Percentiles rank a stretch among this genome's conserved stretches.
phyloP scores from a whole-genome alignment of 2,888 invertebrate species.

The Biston stratarius region DNA sequence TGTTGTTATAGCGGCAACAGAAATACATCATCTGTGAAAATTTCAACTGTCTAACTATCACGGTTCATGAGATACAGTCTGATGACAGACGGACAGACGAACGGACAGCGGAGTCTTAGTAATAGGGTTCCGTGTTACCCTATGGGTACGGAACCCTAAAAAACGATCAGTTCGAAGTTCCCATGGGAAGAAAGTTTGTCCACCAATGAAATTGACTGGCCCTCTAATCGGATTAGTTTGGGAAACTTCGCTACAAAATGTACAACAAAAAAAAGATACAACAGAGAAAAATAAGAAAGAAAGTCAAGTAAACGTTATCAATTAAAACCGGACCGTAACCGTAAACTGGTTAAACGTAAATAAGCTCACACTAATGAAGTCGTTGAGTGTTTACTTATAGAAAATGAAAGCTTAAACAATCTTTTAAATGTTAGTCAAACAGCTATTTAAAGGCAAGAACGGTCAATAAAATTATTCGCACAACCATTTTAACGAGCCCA shows the following conservation, averaged over 20 bases:
- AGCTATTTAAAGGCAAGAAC: slow-evolving; percentile 21
- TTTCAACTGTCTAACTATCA: too few species aligned
- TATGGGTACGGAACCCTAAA: too few species aligned
- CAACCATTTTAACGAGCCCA: slow-evolving; percentile 45
- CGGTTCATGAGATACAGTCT: too few species aligned
- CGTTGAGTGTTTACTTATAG: slow-evolving; percentile 16
- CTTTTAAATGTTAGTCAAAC: slow-evolving; percentile 31
- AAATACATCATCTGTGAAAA: too few species aligned
- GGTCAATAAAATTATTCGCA: slow-evolving; percentile 36
- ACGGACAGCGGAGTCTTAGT: too few species aligned
- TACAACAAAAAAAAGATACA: neutral
- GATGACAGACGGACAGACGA: too few species aligned
- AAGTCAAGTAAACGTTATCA: neutral
- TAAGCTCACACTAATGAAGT: slow-evolving; percentile 17
- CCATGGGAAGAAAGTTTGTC: slow-evolving; percentile 46
- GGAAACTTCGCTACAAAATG: slow-evolving; percentile 66
- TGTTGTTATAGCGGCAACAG: too few species aligned
- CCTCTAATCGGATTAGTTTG: slow-evolving; percentile 78
- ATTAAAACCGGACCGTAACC: neutral
- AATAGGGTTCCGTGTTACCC: too few species aligned
- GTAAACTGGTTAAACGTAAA: neutral
- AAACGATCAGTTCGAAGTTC: slow-evolving; percentile 45
- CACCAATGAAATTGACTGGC: slow-evolving; percentile 44
- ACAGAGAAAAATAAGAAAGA: neutral
- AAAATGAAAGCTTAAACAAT: slow-evolving; percentile 26